Conservation (phyloP, 2,888 invertebrate species). For the Nomada flava region DNA sequence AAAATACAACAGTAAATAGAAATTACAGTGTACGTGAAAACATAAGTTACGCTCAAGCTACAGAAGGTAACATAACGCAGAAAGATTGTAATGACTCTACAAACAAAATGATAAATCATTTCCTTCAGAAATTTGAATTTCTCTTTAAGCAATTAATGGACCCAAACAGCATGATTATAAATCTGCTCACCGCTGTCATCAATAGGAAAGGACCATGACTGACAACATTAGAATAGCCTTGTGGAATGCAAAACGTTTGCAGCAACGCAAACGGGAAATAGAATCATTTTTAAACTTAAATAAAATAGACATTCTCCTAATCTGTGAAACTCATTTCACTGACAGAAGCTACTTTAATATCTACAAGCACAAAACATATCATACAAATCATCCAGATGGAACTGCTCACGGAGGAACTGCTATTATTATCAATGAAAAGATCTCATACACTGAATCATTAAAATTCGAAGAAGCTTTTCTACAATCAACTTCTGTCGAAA, state of each 20-base stretch:
- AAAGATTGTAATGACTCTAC: not conserved
- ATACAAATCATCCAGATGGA: no score
- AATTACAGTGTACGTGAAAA: not conserved
- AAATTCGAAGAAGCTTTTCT: no score
- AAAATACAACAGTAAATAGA: slow-evolving; percentile 8
- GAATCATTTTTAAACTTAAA: not conserved
- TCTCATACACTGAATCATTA: no score
- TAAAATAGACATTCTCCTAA: no score
- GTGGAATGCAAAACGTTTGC: slow-evolving; percentile 10
- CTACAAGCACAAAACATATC: no score
- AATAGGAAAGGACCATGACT: slow-evolving; percentile 3
- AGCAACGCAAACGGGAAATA: slow-evolving; percentile 10
- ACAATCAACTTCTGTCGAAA: no score
- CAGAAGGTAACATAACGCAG: slow-evolving; percentile 5
- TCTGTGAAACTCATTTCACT: no score
- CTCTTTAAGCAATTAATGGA: slow-evolving; percentile 10
- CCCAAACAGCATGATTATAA: slow-evolving; percentile 15
- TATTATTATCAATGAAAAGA: no score
- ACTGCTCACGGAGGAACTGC: no score
- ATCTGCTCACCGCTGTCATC: not conserved
- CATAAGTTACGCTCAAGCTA: slow-evolving; percentile 9
- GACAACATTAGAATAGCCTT: not conserved
- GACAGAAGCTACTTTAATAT: no score
- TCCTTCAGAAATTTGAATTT: slow-evolving; percentile 12
- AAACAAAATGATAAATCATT: not conserved